Conservation (phyloP, 2,797 vertebrate genomes). For the Falco naumanni region DNA sequence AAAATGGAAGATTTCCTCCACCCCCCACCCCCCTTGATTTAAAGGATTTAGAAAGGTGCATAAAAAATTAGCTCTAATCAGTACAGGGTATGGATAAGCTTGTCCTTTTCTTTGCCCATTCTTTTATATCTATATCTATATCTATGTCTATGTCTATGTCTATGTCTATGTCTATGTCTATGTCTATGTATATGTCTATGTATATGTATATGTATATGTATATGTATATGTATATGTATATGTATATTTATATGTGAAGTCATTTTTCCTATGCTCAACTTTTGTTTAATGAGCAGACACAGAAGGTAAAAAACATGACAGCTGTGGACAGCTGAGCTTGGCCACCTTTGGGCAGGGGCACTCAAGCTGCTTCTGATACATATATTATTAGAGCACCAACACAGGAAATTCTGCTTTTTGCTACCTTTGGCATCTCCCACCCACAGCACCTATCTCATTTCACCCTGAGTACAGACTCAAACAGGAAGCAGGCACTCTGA, state of each 20-base stretch:
- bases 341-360: background rate
- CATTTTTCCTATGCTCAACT: background rate
- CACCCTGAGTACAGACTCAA: background rate
- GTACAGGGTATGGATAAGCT: background rate
- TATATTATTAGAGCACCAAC: background rate
- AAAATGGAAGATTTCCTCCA: background rate
- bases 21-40: background rate
- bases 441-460: background rate
- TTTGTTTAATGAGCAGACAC: background rate
- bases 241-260: background rate
- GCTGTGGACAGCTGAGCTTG: background rate
- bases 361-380: background rate
- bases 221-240: no score
- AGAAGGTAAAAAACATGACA: background rate
- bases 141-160: background rate
- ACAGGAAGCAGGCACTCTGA: background rate
- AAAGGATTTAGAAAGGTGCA: background rate
- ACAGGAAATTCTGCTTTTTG: background rate
- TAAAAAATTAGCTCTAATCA: background rate
- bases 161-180: no score
- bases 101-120: background rate
- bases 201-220: no score
- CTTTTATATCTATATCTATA: background rate
- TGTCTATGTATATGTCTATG: background rate
- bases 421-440: background rate